Base-by-base conservation (phyloP, 2,113 vertebrate species). In the Lycocorax pyrrhopterus region DNA sequence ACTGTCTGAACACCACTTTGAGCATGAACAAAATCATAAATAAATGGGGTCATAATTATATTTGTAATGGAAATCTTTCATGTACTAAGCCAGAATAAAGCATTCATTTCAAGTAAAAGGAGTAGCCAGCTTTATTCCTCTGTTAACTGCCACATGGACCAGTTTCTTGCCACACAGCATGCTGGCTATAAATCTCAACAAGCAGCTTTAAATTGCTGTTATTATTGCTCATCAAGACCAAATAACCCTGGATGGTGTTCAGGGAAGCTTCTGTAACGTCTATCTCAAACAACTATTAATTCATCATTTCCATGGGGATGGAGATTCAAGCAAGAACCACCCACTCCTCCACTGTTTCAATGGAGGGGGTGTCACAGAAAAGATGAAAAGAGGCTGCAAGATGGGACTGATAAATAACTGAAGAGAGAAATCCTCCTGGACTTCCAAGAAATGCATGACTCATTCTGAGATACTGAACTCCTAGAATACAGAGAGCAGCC, bases 251-350 rank as follows among this genome's bases (percentile, higher is more conserved):
- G 69, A 90, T 51, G n/a, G 69, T 20, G 41, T 66, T 90, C 90
- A 84, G 73, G 56, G 69, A 81, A 90, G 92, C 78, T 94, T 94
- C 94, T 91, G 68, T 82, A 96, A 91, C 0, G 2, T 77, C 47
- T 49, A 19, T 71, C 64, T 82, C 84, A 76, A 95, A 41, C 43
- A 89, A 58, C 69, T 84, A 91, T 77, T 95, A 86, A 90, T 82
- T 92, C 84, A 46, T 71, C 76, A 94, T 94, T 96, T 96, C 95
- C 95, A 94, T 26, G 30, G 87, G 87, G 83, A 93, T 74, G 33
- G 60, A 72, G 74, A 90, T 86, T 68, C 22, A 74, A 74, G 74
- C 73, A 89, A 83, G 62, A 74, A 80, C 52, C 26, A 83, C 77
- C 86, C 71, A 39, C 72, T 69, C 23, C 46, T 85, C 52, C 55